Conservation (phyloP, 2,797 vertebrate species). For the Propithecus perrieri region DNA sequence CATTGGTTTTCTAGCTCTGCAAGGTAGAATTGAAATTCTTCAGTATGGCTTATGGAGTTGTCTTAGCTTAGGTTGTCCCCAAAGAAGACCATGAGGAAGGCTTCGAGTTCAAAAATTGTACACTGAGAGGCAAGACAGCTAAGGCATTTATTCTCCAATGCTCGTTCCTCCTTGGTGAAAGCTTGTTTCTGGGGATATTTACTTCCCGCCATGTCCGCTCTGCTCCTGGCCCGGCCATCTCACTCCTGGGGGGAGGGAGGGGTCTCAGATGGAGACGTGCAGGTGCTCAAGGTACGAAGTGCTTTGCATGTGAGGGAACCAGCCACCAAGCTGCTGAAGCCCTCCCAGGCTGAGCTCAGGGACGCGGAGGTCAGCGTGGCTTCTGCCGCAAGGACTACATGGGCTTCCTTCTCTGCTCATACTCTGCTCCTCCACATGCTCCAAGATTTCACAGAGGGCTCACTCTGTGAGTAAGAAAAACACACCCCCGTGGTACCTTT, state of each 20-base stretch:
- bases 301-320: background rate
- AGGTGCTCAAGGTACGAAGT: rapidly evolving
- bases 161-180: background rate
- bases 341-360: background rate
- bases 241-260: background rate
- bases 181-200: background rate
- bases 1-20: background rate
- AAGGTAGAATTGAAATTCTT: background rate
- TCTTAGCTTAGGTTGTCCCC: background rate
- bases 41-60: background rate
- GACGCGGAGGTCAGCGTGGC: rapidly evolving
- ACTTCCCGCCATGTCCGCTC: background rate
- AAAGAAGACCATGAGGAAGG: background rate
- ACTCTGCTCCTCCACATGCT: background rate
- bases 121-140: background rate
- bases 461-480: background rate
- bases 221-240: background rate
- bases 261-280: background rate
- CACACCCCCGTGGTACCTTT: background rate
- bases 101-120: background rate
- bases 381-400: rapidly evolving
- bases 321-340: background rate
- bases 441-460: background rate
- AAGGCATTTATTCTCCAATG: background rate
- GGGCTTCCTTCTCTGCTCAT: background rate